A percentile compares a stretch with the other conserved stretches of the same genome.
Evolutionary conservation across 2,113 vertebrate genomes (phyloP).

Genomic region (Nestor notabilis): DNA sequence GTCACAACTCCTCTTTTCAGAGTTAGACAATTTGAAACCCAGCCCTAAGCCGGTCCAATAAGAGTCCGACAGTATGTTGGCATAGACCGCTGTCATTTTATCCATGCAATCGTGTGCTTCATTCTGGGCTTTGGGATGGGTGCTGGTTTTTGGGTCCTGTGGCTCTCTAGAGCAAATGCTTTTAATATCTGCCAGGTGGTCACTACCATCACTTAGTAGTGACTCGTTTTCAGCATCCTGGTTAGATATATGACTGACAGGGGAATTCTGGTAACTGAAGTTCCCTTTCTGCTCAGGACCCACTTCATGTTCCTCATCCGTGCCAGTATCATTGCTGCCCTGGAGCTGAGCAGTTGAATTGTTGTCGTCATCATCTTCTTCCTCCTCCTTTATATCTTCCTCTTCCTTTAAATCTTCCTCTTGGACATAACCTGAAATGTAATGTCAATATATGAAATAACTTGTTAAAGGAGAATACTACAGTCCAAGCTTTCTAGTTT

Average conservation of each 20-base stretch:
- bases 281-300: slow-evolving; percentile 89
- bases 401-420: slow-evolving; percentile 87
- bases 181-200: slow-evolving; percentile 92
- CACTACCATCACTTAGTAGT: slow-evolving; percentile 90
- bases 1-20: slow-evolving; percentile 90
- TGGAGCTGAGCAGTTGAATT: slow-evolving; percentile 85
- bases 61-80: slow-evolving; percentile 96
- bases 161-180: slow-evolving; percentile 83
- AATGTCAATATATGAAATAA: slow-evolving; percentile 53
- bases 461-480: neutral
- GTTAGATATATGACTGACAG: slow-evolving; percentile 91
- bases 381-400: slow-evolving; percentile 85
- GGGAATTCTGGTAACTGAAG: slow-evolving; percentile 96
- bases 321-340: slow-evolving; percentile 85
- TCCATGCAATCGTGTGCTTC: slow-evolving; percentile 91
- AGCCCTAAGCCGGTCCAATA: slow-evolving; percentile 95
- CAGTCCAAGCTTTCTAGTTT: neutral
- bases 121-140: slow-evolving; percentile 78
- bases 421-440: slow-evolving; percentile 89
- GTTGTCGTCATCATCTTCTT: slow-evolving; percentile 86
- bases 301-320: slow-evolving; percentile 90
- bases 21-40: slow-evolving; percentile 88
- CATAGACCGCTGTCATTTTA: slow-evolving; percentile 97
- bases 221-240: slow-evolving; percentile 94
- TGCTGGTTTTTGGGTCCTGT: slow-evolving; percentile 74